phyloP scores from a whole-genome alignment of 2,888 invertebrate genomes.

The Lasioglossum leucozonium region DNA sequence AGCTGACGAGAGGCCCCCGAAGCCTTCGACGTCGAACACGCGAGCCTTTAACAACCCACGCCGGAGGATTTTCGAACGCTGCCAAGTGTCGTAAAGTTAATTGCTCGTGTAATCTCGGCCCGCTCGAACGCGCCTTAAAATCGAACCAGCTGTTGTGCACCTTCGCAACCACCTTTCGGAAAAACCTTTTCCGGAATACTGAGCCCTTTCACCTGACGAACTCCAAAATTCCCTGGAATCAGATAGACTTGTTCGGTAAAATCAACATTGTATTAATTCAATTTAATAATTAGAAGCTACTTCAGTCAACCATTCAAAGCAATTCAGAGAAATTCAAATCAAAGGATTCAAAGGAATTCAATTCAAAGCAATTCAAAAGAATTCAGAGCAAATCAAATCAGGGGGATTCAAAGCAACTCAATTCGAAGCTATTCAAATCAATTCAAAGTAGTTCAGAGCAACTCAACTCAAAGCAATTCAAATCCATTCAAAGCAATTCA shows the following conservation, averaged over 20 bases:
- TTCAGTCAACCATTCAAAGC: too few relatives aligned
- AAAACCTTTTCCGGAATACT: not conserved
- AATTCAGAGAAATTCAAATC: too few relatives aligned
- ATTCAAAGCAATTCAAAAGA: too few relatives aligned
- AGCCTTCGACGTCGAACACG: conserved; percentile 31
- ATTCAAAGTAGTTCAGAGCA: too few relatives aligned
- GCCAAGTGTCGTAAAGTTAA: conserved; percentile 10
- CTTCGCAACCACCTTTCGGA: not conserved
- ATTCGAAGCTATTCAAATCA: too few relatives aligned
- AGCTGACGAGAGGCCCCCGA: conserved; percentile 35
- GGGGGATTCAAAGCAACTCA: too few relatives aligned
- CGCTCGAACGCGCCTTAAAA: not conserved
- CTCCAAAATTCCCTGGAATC: not conserved
- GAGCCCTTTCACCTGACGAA: not conserved
- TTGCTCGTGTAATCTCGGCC: conserved; percentile 20
- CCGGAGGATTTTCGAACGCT: conserved; percentile 5
- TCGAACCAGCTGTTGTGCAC: not conserved
- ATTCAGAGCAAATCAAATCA: too few relatives aligned
- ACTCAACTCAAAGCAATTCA: too few relatives aligned
- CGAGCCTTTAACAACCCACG: not conserved
- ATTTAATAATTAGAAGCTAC: too few relatives aligned
- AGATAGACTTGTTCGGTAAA: not conserved
- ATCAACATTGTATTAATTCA: too few relatives aligned
- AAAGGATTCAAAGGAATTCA: too few relatives aligned
- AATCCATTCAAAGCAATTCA: too few relatives aligned